Evolutionary conservation across 2,888 invertebrate genomes (phyloP).

Genomic region (Pantelozetes paolii): DNA sequence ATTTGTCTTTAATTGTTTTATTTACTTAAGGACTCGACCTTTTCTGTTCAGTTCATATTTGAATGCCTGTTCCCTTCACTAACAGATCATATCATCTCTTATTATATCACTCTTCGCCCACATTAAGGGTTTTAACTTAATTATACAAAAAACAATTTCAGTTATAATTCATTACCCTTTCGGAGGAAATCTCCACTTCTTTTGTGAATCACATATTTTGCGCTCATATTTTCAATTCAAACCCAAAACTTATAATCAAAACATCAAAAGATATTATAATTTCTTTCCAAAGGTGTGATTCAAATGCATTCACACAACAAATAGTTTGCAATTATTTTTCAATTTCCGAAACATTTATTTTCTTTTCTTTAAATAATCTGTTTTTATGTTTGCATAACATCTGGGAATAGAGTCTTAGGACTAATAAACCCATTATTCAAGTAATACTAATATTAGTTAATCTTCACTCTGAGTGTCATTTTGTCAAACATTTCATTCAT

Average conservation of each 20-base stretch:
- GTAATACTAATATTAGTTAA: no score
- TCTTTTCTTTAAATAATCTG: background rate
- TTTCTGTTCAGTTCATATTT: no score
- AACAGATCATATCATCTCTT: background rate
- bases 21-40: no score
- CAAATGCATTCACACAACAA: no score
- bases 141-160: background rate
- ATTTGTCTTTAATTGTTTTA: no score
- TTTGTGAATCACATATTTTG: no score
- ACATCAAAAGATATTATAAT: background rate
- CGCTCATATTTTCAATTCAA: no score
- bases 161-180: slow-evolving; percentile 1
- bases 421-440: slow-evolving; percentile 2
- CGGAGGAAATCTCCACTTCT: no score
- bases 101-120: background rate
- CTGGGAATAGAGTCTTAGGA: background rate
- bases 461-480: no score
- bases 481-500: no score
- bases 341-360: background rate
- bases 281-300: background rate
- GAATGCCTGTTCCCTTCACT: no score
- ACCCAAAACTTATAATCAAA: slow-evolving; percentile 6
- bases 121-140: slow-evolving; percentile 2
- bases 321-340: no score
- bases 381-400: background rate